Base-by-base conservation (phyloP, 2,797 vertebrate species). In the Spinibarbus caldwelli region DNA sequence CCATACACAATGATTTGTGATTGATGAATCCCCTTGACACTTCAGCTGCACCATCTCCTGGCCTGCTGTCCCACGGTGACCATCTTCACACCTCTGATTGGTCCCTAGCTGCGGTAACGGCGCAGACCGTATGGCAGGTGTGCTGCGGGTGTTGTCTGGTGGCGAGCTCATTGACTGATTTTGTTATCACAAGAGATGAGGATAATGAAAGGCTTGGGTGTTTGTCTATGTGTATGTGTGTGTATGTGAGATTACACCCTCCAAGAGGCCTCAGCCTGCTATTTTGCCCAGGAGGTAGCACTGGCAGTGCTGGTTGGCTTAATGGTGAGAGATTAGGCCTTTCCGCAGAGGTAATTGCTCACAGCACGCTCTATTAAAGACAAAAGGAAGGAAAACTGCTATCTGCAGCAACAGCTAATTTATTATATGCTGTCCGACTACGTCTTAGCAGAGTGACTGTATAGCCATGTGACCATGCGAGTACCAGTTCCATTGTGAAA, bases 91-190 rank as follows among this genome's bases (percentile, higher is more conserved):
- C 70, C 76, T 89, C 92, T 93, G 93, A 93, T 93, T 93, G 92
- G 91, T 91, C 89, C 91, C 89, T 91, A 85, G 87, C 79, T 54
- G 64, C 36, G 9, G 68, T 85, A 80, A 85, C 89, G 89, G 91
- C 91, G 85, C 91, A 93, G 92, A 92, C 91, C 89, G 82, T 80
- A 86, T 86, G 88, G 86, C 80, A 86, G 76, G 91, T 93, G 91
- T 93, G 90, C 86, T 92, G 79, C 29, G 54, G 70, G 71, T 86
- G 80, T 86, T 91, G 90, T 92, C 89, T 92, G 91, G 91, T 92
- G 90, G 62, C 91, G 92, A 94, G 91, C 89, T 90, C 90, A 66
- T 89, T 90, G 92, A 84, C 87, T 92, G 93, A 94, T 95, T 93
- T 93, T 93, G 90, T 89, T 91, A 90, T 93, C 93, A 88, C 92